phyloP scores from a whole-genome alignment of 1,140 invertebrate genomes.

The Pachypeltis micranthus region DNA sequence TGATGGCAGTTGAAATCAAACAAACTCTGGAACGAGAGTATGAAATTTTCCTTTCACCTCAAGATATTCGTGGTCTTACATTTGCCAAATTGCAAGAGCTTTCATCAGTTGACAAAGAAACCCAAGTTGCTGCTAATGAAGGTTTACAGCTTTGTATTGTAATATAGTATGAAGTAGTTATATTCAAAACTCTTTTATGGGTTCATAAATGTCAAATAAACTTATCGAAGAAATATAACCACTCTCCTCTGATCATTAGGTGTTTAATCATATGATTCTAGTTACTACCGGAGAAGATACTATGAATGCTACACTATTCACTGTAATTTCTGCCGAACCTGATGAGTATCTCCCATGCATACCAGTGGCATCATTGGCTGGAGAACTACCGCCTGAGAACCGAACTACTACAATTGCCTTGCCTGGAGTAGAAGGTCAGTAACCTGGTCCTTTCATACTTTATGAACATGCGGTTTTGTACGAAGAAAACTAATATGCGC shows the following conservation, averaged over 20 bases:
- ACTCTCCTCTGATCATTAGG: too few species aligned
- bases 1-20: constrained; percentile 75
- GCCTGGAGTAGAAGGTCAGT: constrained; percentile 59
- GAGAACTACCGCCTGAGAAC: background rate
- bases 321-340: background rate
- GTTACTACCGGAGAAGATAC: background rate
- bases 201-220: too few species aligned
- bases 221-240: too few species aligned
- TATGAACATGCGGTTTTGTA: too few species aligned
- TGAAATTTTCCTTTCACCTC: constrained; percentile 61
- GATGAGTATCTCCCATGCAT: background rate
- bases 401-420: constrained; percentile 47
- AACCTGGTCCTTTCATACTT: too few species aligned
- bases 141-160: too few species aligned
- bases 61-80: constrained; percentile 57
- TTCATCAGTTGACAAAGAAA: constrained; percentile 12
- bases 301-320: background rate
- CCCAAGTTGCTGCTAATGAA: too few species aligned
- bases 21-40: constrained; percentile 72
- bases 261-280: too few species aligned
- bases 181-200: too few species aligned
- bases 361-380: background rate
- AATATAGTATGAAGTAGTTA: too few species aligned
- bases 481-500: too few species aligned
- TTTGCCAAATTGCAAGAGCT: constrained; percentile 41